A percentile compares a stretch with the other conserved stretches of the same genome.
phyloP scores from a whole-genome alignment of 2,888 invertebrate species.

The Leucophenga maculata region DNA sequence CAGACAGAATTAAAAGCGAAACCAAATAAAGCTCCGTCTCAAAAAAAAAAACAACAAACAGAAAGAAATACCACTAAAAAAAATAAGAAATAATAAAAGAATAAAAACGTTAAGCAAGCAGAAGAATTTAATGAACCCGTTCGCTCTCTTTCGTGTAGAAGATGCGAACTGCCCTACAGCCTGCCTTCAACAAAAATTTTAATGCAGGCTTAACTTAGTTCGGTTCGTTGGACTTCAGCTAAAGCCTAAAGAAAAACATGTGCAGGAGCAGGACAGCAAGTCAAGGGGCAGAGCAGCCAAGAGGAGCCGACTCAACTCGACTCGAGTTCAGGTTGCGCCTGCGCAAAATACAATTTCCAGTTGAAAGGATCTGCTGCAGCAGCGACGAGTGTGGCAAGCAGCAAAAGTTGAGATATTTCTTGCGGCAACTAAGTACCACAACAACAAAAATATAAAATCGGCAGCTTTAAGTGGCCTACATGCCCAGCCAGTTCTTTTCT shows the following conservation, averaged over 20 bases:
- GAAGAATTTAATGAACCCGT: slow-evolving; percentile 30
- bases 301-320: background rate
- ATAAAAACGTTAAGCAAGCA: slow-evolving; percentile 17
- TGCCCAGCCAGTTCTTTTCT: background rate
- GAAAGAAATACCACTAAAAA: background rate
- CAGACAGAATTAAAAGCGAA: slow-evolving; percentile 41
- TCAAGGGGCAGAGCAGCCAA: background rate
- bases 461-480: slow-evolving; percentile 14
- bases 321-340: slow-evolving; percentile 13
- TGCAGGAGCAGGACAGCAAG: too few species aligned
- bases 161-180: too few species aligned
- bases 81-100: background rate
- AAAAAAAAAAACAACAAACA: slow-evolving; percentile 16
- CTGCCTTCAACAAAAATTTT: too few species aligned
- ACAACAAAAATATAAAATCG: slow-evolving; percentile 11
- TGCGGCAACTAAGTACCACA: slow-evolving; percentile 25
- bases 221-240: too few species aligned
- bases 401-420: slow-evolving; percentile 16
- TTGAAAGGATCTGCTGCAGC: background rate
- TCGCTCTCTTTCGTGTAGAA: background rate
- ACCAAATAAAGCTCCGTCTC: slow-evolving; percentile 38
- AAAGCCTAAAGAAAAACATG: too few species aligned
- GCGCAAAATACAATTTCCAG: slow-evolving; percentile 11
- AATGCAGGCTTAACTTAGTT: too few species aligned
- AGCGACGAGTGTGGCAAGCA: background rate